Conservation (phyloP, 2,797 vertebrate genomes). For the Clarias pachynema region DNA sequence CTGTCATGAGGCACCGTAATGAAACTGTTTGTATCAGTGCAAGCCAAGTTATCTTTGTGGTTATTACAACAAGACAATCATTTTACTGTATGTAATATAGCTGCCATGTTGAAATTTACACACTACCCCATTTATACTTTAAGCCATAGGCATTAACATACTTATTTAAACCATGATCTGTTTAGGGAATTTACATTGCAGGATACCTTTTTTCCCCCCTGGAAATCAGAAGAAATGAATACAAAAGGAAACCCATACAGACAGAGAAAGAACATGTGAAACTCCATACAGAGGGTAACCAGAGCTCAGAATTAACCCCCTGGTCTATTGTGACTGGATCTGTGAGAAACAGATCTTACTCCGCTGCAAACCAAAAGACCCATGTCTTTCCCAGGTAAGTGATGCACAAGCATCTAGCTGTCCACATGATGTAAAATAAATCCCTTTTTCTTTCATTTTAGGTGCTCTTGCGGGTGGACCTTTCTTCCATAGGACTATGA, state of each 20-base stretch:
- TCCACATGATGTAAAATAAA: too few relatives aligned
- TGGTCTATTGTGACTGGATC: not conserved
- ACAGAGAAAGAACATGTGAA: not conserved
- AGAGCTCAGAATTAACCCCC: not conserved
- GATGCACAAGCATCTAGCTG: too few relatives aligned
- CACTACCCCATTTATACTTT: not conserved
- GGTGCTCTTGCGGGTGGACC: too few relatives aligned
- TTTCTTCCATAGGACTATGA: too few relatives aligned
- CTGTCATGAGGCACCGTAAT: too few relatives aligned
- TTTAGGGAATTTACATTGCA: not conserved
- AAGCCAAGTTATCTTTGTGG: too few relatives aligned
- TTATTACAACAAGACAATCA: not conserved
- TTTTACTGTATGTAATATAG: not conserved
- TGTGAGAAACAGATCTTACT: not conserved
- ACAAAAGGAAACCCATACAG: not conserved
- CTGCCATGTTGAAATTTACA: not conserved
- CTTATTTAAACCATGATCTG: not conserved
- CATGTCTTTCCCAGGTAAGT: too few relatives aligned
- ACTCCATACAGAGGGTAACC: not conserved
- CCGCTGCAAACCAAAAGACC: not conserved
- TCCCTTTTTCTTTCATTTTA: too few relatives aligned
- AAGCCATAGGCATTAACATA: not conserved
- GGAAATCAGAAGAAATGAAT: not conserved
- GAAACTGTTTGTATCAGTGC: too few relatives aligned
- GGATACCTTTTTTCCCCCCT: not conserved